phyloP scores from a whole-genome alignment of 2,797 vertebrate genomes.

The Notoglanidium macrostoma region DNA sequence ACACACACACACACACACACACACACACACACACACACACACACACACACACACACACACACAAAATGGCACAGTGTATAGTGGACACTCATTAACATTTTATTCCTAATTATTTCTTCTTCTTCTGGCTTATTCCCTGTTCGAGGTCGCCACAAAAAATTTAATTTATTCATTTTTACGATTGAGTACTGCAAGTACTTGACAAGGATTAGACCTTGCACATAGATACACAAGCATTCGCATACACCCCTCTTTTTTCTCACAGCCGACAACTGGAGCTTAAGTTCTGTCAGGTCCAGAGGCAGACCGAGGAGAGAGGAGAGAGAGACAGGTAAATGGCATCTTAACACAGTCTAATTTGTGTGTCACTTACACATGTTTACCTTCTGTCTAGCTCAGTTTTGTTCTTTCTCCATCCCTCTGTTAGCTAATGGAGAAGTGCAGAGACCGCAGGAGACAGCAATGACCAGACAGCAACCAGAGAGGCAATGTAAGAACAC shows the following conservation, averaged over 20 bases:
- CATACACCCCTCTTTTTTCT: not conserved
- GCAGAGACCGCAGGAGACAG: slow-evolving; percentile 30
- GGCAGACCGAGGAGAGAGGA: slow-evolving; percentile 34
- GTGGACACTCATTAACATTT: not conserved
- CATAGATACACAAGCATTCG: not conserved
- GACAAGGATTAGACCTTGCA: not conserved
- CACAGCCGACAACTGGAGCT: slow-evolving; percentile 42
- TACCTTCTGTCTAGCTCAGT: not conserved
- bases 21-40: not conserved
- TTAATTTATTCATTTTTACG: not conserved
- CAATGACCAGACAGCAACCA: slow-evolving; percentile 46
- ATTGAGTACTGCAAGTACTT: not conserved
- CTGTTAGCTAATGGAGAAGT: slow-evolving; percentile 39
- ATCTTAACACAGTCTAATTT: not conserved
- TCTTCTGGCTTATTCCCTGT: too few relatives aligned
- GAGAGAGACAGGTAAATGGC: slow-evolving; percentile 33
- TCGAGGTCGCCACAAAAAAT: too few relatives aligned
- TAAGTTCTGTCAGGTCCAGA: slow-evolving; percentile 49
- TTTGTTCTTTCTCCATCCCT: not conserved
- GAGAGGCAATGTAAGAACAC: slow-evolving; percentile 48
- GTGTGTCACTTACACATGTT: not conserved
- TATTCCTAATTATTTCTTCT: too few relatives aligned
- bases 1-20: not conserved
- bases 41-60: not conserved
- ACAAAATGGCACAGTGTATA: not conserved